Conservation (phyloP, 2,113 vertebrate genomes). For the Xiphophorus hellerii region DNA sequence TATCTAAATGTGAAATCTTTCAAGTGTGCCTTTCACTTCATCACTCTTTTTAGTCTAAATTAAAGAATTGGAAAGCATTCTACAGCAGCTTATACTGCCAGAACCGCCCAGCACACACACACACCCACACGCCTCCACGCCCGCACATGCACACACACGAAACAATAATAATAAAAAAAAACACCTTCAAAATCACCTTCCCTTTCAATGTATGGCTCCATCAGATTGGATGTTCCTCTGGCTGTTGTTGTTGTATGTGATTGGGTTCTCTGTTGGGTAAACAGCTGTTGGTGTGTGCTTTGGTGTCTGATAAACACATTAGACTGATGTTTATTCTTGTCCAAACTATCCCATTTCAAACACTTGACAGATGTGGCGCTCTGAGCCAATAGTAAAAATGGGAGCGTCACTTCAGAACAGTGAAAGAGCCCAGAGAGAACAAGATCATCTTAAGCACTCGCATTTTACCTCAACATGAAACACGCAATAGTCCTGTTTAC, state of each 20-base stretch:
- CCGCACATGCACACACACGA: not conserved
- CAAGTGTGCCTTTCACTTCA: constrained; percentile 6
- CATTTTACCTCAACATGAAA: not conserved
- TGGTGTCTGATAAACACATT: constrained; percentile 81
- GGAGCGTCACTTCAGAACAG: constrained; percentile 19
- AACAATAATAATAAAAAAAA: not conserved
- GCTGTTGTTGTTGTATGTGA: constrained; percentile 47
- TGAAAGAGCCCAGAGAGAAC: constrained; percentile 2
- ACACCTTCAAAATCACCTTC: constrained; percentile 26
- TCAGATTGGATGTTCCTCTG: constrained; percentile 34
- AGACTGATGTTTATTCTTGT: constrained; percentile 82
- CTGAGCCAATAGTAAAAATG: constrained; percentile 68
- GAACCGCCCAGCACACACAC: not conserved
- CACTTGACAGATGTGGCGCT: constrained; percentile 68
- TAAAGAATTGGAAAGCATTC: not conserved
- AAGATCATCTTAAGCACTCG: constrained; percentile 3
- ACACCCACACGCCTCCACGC: not conserved
- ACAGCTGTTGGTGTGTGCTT: constrained; percentile 80
- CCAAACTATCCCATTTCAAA: constrained; percentile 80
- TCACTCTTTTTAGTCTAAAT: constrained; percentile 15
- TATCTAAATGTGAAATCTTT: constrained; percentile 9
- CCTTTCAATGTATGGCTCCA: not conserved
- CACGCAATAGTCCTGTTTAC: no score
- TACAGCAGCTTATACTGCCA: constrained; percentile 23
- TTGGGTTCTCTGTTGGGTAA: constrained; percentile 55